Percentiles rank a stretch among this genome's conserved stretches.
Evolutionary conservation across 2,113 vertebrate species (phyloP).

Genomic region (Cavia porcellus): DNA sequence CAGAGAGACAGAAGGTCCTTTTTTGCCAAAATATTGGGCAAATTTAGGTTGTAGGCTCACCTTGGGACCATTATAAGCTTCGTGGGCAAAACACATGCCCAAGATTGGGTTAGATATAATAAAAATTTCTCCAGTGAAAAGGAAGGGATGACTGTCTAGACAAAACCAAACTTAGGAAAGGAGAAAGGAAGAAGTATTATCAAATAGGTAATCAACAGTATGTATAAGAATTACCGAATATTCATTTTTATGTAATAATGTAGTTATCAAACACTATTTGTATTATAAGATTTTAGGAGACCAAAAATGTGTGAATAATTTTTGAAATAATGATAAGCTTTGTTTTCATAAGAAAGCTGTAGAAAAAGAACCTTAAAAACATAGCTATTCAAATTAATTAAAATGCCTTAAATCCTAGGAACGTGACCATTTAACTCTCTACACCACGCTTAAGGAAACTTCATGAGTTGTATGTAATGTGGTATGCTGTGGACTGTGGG

Average conservation of each 20-base stretch:
- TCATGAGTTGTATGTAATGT: conserved; percentile 51
- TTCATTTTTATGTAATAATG: conserved; percentile 5
- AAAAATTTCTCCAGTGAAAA: not conserved
- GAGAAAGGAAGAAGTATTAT: not conserved
- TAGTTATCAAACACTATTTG: conserved; percentile 16
- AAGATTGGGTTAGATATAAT: not conserved
- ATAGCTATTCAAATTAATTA: conserved; percentile 58
- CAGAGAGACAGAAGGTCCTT: not conserved
- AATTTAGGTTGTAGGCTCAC: not conserved
- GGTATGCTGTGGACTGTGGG: conserved; percentile 47
- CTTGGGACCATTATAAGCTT: not conserved
- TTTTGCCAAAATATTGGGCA: not conserved
- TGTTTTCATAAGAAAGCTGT: conserved; percentile 60
- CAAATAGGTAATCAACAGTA: not conserved
- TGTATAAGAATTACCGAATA: not conserved
- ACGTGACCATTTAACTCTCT: conserved; percentile 66
- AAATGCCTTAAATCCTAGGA: conserved; percentile 61
- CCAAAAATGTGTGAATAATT: conserved; percentile 52
- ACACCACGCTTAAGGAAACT: conserved; percentile 36
- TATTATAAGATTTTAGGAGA: conserved; percentile 44
- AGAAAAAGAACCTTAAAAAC: conserved; percentile 20
- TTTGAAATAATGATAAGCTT: conserved; percentile 58
- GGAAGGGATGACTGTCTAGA: not conserved
- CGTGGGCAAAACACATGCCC: not conserved
- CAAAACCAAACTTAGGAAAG: not conserved